phyloP scores from a whole-genome alignment of 2,888 invertebrate genomes.

The Ichneumoninae sp. region DNA sequence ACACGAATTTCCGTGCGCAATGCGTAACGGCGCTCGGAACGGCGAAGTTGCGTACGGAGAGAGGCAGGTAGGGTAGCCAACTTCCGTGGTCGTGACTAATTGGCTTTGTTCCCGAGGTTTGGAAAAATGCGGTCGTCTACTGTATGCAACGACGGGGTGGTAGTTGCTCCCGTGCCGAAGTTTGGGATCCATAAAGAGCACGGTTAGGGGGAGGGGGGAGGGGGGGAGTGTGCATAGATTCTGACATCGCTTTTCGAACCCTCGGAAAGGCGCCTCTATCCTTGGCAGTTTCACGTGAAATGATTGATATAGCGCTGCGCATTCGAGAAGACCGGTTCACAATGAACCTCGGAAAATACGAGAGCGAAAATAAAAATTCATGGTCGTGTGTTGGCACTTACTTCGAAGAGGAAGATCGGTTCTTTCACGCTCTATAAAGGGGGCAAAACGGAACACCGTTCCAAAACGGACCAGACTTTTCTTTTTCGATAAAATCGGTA shows the following conservation, averaged over 20 bases:
- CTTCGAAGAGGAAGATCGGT: neutral
- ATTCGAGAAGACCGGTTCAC: constrained; percentile 16
- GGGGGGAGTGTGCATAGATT: neutral
- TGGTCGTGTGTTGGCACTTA: constrained; percentile 20
- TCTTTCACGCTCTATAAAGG: neutral
- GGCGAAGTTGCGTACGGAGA: no score
- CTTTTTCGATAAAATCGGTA: neutral
- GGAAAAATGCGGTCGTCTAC: no score
- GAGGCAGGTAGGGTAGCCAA: no score
- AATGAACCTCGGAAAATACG: constrained; percentile 53
- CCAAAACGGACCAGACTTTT: neutral
- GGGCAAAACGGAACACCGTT: no score
- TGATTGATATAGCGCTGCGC: constrained; percentile 32
- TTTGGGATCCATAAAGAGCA: constrained; percentile 36
- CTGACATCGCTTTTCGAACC: neutral
- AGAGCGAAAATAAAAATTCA: constrained; percentile 55
- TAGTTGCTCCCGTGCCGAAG: neutral
- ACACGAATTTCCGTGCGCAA: no score
- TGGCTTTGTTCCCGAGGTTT: no score
- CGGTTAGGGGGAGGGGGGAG: neutral
- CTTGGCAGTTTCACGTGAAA: constrained; percentile 9
- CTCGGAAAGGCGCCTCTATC: constrained; percentile 3
- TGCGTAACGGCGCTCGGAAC: no score
- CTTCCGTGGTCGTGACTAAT: no score
- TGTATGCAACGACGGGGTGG: no score